Percentiles rank a stretch among this genome's conserved stretches.
Evolutionary conservation across 2,797 vertebrate genomes (phyloP).

Genomic region (Hemibagrus guttatus): DNA sequence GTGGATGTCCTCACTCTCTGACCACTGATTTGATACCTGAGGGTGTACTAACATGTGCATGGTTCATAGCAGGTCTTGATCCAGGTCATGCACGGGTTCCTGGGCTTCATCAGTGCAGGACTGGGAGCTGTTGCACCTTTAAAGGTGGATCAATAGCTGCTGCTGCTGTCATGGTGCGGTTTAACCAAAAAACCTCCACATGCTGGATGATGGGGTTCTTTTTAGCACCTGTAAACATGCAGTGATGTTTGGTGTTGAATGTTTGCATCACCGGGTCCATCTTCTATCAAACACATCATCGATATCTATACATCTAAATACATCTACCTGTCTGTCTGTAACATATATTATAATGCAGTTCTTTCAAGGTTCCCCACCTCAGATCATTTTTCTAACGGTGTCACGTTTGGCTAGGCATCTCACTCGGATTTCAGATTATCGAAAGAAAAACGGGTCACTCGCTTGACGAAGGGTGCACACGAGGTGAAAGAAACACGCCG

Average conservation of each 20-base stretch:
- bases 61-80: background rate
- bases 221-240: background rate
- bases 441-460: constrained; percentile 1
- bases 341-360: background rate
- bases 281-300: background rate
- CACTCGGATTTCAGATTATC: background rate
- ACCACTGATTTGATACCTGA: background rate
- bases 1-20: background rate
- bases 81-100: constrained; percentile 23
- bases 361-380: background rate
- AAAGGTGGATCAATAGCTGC: constrained; percentile 15
- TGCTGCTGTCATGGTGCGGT: constrained; percentile 17
- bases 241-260: background rate
- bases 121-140: constrained; percentile 3
- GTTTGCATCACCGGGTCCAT: background rate
- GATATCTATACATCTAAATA: too few relatives aligned
- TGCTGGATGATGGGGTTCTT: background rate
- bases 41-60: constrained; percentile 15
- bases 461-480: background rate
- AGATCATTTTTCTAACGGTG: background rate
- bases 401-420: background rate
- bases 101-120: background rate
- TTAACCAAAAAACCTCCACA: background rate
- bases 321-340: background rate
- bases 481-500: constrained; percentile 9